These are phyloP conservation scores for Myrmophylax atrothorax DNA, from an alignment of 2,113 vertebrate genomes.

Conservation along the genomic window DNA sequence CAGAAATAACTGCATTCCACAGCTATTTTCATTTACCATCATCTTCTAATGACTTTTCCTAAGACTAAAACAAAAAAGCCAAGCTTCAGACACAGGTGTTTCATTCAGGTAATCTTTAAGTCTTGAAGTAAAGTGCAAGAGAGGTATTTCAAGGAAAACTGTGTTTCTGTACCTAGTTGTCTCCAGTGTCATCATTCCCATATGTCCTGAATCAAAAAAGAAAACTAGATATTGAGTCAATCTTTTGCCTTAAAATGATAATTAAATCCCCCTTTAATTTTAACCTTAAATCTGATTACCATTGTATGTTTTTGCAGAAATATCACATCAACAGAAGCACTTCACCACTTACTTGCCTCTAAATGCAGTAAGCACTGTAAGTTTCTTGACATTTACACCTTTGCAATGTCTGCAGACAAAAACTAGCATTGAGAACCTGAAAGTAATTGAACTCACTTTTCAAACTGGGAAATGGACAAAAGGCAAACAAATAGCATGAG, in stretches of 20 bases:
- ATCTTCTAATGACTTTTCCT: not conserved
- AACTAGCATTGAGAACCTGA: not conserved
- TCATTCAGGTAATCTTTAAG: not conserved
- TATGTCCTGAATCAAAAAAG: not conserved
- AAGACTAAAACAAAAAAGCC: not conserved
- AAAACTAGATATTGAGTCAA: not conserved
- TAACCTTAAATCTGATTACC: not conserved
- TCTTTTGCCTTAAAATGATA: not conserved
- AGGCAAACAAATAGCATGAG: not conserved
- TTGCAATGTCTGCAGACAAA: not conserved
- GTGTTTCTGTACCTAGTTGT: not conserved
- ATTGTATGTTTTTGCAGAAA: not conserved
- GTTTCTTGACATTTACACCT: not conserved
- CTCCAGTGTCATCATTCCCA: not conserved
- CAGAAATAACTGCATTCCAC: not conserved
- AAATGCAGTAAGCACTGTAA: not conserved
- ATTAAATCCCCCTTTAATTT: not conserved
- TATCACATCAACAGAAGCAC: not conserved
- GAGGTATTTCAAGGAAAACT: not conserved
- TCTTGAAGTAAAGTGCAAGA: not conserved
- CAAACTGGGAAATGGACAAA: not conserved
- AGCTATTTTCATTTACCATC: not conserved
- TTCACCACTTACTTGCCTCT: not conserved
- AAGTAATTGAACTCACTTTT: not conserved
- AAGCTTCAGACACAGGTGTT: not conserved